Conservation (phyloP, 2,797 vertebrate species). For the Champsocephalus esox region DNA sequence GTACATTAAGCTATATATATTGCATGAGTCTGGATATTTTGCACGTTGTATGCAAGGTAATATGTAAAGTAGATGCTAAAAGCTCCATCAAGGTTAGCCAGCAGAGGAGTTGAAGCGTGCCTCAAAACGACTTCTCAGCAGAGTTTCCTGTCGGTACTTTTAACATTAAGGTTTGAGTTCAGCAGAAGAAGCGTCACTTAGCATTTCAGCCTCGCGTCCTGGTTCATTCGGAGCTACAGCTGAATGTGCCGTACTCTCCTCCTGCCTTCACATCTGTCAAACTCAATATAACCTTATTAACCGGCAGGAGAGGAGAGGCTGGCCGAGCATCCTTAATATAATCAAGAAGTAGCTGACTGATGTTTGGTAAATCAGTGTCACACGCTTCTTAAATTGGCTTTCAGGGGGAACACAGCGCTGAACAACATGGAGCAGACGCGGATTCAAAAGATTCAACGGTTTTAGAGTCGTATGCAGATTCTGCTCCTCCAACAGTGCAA, state of each 20-base stretch:
- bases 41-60: constrained; percentile 5
- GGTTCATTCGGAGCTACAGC: constrained; percentile 29
- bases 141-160: constrained; percentile 8
- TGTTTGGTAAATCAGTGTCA: constrained; percentile 41
- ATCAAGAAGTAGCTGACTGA: constrained; percentile 36
- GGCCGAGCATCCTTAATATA: constrained; percentile 26
- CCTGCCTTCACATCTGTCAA: constrained; percentile 44
- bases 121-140: constrained; percentile 37
- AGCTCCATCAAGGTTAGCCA: neutral
- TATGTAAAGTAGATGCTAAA: constrained; percentile 9
- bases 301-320: constrained; percentile 15
- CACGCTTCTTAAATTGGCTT: constrained; percentile 31
- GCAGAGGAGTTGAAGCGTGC: constrained; percentile 17
- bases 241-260: constrained; percentile 39
- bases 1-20: too few relatives aligned
- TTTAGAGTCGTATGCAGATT: too few relatives aligned
- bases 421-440: constrained; percentile 14
- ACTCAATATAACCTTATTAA: constrained; percentile 46
- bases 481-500: too few relatives aligned
- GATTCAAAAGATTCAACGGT: too few relatives aligned
- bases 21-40: constrained; percentile 9
- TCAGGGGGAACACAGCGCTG: constrained; percentile 14
- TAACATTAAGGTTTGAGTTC: neutral
- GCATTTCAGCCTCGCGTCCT: constrained; percentile 28
- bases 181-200: constrained; percentile 38